Base-by-base conservation (phyloP, 2,888 invertebrate species). In the Aphrophora alni region DNA sequence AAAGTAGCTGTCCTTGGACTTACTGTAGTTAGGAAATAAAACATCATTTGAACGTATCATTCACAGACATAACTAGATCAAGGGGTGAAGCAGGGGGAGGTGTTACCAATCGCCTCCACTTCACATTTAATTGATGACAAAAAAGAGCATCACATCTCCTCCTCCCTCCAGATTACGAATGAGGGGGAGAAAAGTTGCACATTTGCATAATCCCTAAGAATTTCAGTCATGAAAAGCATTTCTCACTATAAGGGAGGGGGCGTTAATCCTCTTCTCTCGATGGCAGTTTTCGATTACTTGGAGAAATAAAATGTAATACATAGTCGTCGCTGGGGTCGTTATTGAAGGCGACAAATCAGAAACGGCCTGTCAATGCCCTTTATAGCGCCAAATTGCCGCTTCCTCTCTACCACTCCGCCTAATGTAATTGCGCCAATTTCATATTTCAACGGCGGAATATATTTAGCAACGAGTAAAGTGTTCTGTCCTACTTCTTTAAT, bases 121-220 rank as follows among this genome's bases (percentile, higher is more conserved):
- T 59, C 21, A 59, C 21, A 59, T 59, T 59, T 59, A 59, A 59
- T 59, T 59, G 21, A 59, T 59, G 59, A 3, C 59, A 2, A 21
- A 59, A 59, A 59, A 21, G 59, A 59, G n/a, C 59, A 59, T 59
- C 59, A 21, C n/a, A 59, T 59, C 14, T 59, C n/a, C 21, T 21
- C 4, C 59, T 59, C 59, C 59, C 44, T 21, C n/a, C 59, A 59
- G 59, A 59, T 59, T 59, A 21, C 1, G 59, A 21, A n/a, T 3
- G 59, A 33, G 21, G 59, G 21, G n/a, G 59, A 21, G 59, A 59
- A 59, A 59, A 59, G 59, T 21, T 21, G 21, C 59, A 59, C 59
- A 59, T 59, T 59, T 59, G 59, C 59, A 59, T 59, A 59, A 59
- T 59, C 59, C 59, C 59, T 59, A 59, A 59, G 59, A 59, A 59